Conservation (phyloP, 2,888 invertebrate species). For the Opisthograptis luteolata region DNA sequence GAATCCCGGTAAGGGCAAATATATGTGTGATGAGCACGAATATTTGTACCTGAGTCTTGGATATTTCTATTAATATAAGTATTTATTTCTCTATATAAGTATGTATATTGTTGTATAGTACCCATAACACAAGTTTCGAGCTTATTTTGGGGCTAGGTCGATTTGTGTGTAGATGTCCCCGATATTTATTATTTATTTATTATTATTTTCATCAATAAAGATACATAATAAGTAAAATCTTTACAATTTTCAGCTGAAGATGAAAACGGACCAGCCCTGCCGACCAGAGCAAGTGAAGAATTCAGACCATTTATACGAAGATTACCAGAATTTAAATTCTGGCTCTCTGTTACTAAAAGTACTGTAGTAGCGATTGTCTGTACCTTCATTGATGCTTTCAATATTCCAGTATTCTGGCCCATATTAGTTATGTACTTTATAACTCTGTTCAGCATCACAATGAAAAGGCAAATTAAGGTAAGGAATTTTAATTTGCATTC, state of each 20-base stretch:
- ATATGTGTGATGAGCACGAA: too few relatives aligned
- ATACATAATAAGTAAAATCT: conserved; percentile 1
- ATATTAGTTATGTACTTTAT: conserved; percentile 99
- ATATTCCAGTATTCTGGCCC: conserved; percentile 99
- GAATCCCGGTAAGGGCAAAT: too few relatives aligned
- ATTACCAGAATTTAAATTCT: conserved; percentile 99
- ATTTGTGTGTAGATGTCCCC: too few relatives aligned
- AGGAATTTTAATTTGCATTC: conserved; percentile 45
- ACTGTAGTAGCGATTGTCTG: conserved; percentile 94
- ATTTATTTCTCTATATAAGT: too few relatives aligned
- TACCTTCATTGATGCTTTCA: conserved; percentile 98
- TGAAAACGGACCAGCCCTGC: conserved; percentile 95
- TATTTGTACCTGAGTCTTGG: too few relatives aligned
- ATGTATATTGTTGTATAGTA: too few relatives aligned
- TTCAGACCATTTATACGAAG: conserved; percentile 98
- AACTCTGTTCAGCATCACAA: conserved; percentile 98
- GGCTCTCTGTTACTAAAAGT: conserved; percentile 98
- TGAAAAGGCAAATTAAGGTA: conserved; percentile 99
- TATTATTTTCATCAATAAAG: too few relatives aligned
- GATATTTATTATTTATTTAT: too few relatives aligned
- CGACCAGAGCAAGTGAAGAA: conserved; percentile 97
- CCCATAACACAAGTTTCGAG: too few relatives aligned
- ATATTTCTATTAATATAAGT: too few relatives aligned
- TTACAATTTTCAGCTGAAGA: conserved; percentile 78
- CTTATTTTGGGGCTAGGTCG: too few relatives aligned